phyloP scores from a whole-genome alignment of 2,797 vertebrate genomes.

The Xenops minutus region DNA sequence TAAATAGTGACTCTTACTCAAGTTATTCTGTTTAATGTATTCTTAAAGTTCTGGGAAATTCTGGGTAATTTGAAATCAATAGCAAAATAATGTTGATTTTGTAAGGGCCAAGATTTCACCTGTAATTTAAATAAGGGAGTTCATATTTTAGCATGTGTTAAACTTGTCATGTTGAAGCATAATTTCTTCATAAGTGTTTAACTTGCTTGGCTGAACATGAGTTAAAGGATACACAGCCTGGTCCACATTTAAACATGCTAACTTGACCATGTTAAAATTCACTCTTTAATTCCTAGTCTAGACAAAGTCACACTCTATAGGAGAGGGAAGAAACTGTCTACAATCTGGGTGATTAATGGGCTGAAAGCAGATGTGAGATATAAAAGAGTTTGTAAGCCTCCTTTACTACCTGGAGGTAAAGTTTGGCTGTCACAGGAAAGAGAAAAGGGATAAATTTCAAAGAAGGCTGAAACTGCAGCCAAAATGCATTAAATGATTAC shows the following conservation, averaged over 20 bases:
- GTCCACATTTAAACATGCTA: neutral
- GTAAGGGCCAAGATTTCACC: neutral
- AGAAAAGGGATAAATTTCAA: conserved; percentile 66
- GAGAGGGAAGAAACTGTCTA: conserved; percentile 28
- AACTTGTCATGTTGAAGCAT: neutral
- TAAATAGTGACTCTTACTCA: neutral
- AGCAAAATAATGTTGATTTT: neutral
- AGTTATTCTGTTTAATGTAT: neutral
- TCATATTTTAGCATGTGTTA: neutral
- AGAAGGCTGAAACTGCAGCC: conserved; percentile 54
- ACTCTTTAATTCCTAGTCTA: conserved; percentile 55
- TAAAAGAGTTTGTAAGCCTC: conserved; percentile 43
- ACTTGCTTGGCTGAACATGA: neutral
- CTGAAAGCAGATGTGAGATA: conserved; percentile 62
- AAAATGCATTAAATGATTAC: conserved; percentile 67
- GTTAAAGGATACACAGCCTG: neutral
- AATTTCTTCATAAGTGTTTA: neutral
- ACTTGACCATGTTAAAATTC: conserved; percentile 21
- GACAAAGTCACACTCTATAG: conserved; percentile 26
- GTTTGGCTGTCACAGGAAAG: conserved; percentile 47
- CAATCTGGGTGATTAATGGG: conserved; percentile 38
- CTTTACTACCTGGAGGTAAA: conserved; percentile 60
- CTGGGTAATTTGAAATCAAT: neutral
- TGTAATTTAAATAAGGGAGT: neutral
- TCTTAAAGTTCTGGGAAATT: neutral